A percentile compares a stretch with the other conserved stretches of the same genome.
Evolutionary conservation across 2,888 invertebrate genomes (phyloP).

Genomic region (Hydraecia micacea): DNA sequence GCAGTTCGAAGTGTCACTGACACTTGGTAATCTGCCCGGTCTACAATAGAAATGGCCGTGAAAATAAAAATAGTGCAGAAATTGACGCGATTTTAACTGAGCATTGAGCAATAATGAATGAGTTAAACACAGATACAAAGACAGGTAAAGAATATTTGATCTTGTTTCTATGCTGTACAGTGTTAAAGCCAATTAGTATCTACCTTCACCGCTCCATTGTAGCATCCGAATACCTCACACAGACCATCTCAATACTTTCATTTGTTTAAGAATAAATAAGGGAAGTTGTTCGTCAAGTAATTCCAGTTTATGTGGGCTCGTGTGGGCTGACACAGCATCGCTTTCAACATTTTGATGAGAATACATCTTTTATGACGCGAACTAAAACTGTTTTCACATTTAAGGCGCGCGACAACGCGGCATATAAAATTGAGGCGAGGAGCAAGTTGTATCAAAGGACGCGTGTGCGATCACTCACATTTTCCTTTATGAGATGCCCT

Average conservation of each 20-base stretch:
- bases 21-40: constrained; percentile 47
- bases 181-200: constrained; percentile 21
- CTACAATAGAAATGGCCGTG: constrained; percentile 47
- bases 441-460: constrained; percentile 48
- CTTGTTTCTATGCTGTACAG: not conserved
- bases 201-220: not conserved
- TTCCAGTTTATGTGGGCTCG: constrained; percentile 69
- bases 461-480: constrained; percentile 55
- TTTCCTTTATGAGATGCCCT: constrained; percentile 61
- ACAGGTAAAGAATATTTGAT: not conserved
- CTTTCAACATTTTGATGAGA: constrained; percentile 66
- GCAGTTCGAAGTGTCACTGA: constrained; percentile 35
- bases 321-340: constrained; percentile 72
- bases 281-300: constrained; percentile 71
- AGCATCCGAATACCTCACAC: constrained; percentile 39
- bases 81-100: not conserved
- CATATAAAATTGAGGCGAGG: constrained; percentile 51
- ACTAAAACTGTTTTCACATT: constrained; percentile 64
- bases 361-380: constrained; percentile 64
- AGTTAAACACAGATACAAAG: not conserved
- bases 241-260: constrained; percentile 54
- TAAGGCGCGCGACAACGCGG: constrained; percentile 36
- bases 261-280: constrained; percentile 66
- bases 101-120: constrained; percentile 11
- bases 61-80: constrained; percentile 28